A percentile compares a stretch with the other conserved stretches of the same genome.
Evolutionary conservation across 2,888 invertebrate genomes (phyloP).

Genomic region (Capitulum mitella): DNA sequence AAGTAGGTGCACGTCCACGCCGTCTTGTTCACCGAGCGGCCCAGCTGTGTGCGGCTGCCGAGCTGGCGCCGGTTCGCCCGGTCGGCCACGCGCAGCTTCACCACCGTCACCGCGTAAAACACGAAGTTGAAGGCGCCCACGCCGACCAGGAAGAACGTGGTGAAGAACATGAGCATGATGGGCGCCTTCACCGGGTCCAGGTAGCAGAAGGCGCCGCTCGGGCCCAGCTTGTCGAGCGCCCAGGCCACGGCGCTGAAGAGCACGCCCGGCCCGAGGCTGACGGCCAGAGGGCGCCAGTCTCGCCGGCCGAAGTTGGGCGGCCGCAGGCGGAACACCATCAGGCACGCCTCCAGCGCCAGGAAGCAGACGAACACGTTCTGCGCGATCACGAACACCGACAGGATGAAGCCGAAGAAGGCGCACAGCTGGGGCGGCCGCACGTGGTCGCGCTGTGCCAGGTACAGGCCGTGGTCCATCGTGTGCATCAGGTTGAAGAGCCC

Average conservation of each 20-base stretch:
- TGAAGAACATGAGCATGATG: background rate
- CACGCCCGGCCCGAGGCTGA: background rate
- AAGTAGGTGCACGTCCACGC: conserved; percentile 22
- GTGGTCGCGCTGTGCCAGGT: background rate
- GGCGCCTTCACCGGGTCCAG: conserved; percentile 15
- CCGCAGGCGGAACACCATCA: conserved; percentile 15
- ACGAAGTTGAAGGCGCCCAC: background rate
- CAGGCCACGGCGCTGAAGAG: background rate
- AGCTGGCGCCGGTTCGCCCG: background rate
- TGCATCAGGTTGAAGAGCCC: conserved; percentile 1
- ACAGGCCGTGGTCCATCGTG: background rate
- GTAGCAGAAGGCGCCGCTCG: conserved; percentile 20
- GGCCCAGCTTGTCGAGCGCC: background rate
- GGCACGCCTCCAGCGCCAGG: background rate
- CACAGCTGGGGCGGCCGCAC: background rate
- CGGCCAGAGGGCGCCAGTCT: background rate
- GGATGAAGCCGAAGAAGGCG: conserved; percentile 18
- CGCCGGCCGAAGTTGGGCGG: no score
- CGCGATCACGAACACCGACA: conserved; percentile 7
- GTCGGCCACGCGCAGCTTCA: background rate
- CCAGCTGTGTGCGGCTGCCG: background rate
- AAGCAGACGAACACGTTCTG: conserved; percentile 5
- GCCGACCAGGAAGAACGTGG: background rate
- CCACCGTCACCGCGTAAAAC: background rate
- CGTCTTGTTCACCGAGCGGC: background rate